Base-by-base conservation (phyloP, 2,888 invertebrate genomes). In the Peribatodes rhomboidaria region DNA sequence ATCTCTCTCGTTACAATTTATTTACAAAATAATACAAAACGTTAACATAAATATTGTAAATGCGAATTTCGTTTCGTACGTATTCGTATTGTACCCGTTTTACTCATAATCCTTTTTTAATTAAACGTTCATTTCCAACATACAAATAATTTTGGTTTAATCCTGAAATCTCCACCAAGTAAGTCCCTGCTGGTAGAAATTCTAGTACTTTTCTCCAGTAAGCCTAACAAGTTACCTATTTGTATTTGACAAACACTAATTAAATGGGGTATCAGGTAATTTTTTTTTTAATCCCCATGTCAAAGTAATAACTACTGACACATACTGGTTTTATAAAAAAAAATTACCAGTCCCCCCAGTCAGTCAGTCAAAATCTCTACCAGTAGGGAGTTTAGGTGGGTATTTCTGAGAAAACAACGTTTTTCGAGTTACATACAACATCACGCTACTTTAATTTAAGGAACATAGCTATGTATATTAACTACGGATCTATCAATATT, bases 21-120 rank as follows among this genome's bases (percentile, higher is more conserved):
- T 93, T 86, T 92, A 93, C 92, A 93, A 89, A 89, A 86, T 87
- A 86, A 83, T 87, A 88, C 84, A 84, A 79, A 39, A 27, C 27
- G 78, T 80, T 77, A 76, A 72, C 65, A 69, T 60, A 53, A 77
- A 74, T 61, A 61, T 61, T 44, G 66, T 69, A 68, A 76, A 68
- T 68, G 69, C 71, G 71, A 68, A 69, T 65, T 66, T 69, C 65
- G 60, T 58, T 63, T 71, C 59, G 50, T 44, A 16, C 42, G 53
- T 53, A 18, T 52, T 35, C 41, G 52, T 54, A 22, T 53, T 37
- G 39, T 33, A 22, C 16, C 39, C 58, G 22, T 47, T 54, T 53
- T 33, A 59, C 16, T 33, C 62, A 18, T 37, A 53, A 53, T 57
- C 62, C 41, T 16, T 31, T 58, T 55, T 58, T 47, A 55, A 56